Evolutionary conservation across 2,797 vertebrate species (phyloP).

Genomic region (Varecia variegata): DNA sequence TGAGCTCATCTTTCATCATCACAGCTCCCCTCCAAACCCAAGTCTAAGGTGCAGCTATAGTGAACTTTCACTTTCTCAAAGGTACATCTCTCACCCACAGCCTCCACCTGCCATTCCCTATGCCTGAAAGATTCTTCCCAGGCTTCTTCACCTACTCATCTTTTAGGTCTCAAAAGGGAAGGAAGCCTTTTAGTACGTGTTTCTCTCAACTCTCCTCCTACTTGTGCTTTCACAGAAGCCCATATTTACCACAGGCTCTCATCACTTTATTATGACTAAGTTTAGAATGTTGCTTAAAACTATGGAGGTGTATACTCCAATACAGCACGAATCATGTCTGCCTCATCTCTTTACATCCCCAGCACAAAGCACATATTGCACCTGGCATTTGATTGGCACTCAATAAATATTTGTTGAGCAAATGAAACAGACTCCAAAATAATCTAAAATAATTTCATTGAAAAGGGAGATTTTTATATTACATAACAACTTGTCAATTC

Average conservation of each 20-base stretch:
- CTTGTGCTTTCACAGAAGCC: neutral
- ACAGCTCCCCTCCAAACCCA: neutral
- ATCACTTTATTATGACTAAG: neutral
- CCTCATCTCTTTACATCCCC: neutral
- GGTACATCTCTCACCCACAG: neutral
- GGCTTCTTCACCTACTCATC: neutral
- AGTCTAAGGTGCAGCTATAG: neutral
- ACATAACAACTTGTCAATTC: neutral
- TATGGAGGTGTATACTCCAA: neutral
- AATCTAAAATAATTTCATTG: conserved; percentile 29
- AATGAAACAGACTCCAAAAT: conserved; percentile 37
- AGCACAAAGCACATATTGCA: neutral
- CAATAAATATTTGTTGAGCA: neutral
- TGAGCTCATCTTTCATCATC: neutral
- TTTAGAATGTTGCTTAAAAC: neutral
- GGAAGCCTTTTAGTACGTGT: conserved; percentile 2
- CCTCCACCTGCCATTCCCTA: neutral
- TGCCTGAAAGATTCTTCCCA: neutral
- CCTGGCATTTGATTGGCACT: neutral
- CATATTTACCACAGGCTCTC: neutral
- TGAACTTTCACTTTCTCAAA: neutral
- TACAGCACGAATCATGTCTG: neutral
- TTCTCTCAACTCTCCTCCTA: neutral
- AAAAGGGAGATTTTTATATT: neutral
- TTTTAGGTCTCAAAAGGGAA: neutral